Evolutionary conservation across 2,113 vertebrate species (phyloP).

Genomic region (Equus quagga): DNA sequence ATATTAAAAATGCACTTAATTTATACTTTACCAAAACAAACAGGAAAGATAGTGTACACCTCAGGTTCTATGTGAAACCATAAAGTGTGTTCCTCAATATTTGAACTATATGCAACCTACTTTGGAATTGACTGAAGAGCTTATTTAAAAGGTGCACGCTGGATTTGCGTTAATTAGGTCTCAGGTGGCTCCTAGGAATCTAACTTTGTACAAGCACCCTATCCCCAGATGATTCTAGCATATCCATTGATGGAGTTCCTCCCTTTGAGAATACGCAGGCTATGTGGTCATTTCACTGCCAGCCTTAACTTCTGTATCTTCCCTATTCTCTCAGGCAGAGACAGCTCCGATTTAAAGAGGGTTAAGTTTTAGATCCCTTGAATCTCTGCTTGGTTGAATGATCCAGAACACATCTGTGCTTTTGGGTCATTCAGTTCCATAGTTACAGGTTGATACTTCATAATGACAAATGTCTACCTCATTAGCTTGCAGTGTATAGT

Average conservation of each 20-base stretch:
- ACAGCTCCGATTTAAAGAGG: background rate
- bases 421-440: conserved; percentile 4
- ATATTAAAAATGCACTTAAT: background rate
- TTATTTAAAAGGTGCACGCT: background rate
- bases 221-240: background rate
- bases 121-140: background rate
- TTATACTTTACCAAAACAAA: background rate
- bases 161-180: background rate
- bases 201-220: background rate
- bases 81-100: background rate
- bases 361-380: background rate
- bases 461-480: conserved; percentile 53
- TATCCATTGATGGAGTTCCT: background rate
- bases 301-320: background rate
- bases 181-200: background rate
- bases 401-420: background rate
- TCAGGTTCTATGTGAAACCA: background rate
- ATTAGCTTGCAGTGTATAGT: conserved; percentile 70
- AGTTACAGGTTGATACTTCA: conserved; percentile 49
- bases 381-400: background rate
- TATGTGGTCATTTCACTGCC: background rate
- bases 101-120: background rate
- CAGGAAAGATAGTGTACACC: background rate
- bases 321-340: background rate
- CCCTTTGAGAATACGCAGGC: background rate